Base-by-base conservation (phyloP, 1,140 invertebrate species). In the Sycophaga agraensis region DNA sequence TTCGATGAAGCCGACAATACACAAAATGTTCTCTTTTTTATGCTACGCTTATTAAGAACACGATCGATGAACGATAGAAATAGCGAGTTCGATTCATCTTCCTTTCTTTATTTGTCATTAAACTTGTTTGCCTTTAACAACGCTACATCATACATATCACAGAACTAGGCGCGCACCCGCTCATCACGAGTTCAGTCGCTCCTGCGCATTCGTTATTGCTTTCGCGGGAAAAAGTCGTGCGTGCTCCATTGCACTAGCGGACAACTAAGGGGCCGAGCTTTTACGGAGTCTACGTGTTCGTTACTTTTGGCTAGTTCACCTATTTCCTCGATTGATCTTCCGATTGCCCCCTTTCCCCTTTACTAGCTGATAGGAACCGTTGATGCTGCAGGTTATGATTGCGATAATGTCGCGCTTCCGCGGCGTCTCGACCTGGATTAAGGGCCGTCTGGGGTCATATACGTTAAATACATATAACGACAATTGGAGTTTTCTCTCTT, bases 101-200 rank as follows among this genome's bases (percentile, higher is more conserved):
- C 43, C 12, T 14, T 35, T 34, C 7, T 43, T 59, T 59, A 19
- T 22, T 59, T 50, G 35, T 51, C 49, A 19, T 37, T 54, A 45
- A 54, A 55, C 35, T 51, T 66, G 5, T 31, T 31, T 31, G 67
- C 67, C 65, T 69, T 69, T 70, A 66, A 76, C 77, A 78, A 80
- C 72, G 78, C 77, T 80, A 81, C 72, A 73, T 79, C 65, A 74
- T 79, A 80, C 78, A 79, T 81, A 81, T 81, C 79, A 81, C 79
- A 81, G 79, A 81, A 74, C 76, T 81, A 80, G 77, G 73, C 75
- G 73, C 71, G 74, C 72, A 72, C 69, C 77, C 72, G 58, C 73
- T 72, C 51, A 61, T 49, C 58, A 49, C 31, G 40, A 51, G 12
- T n/a, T n/a, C n/a, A 35, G 35, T 40, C 50, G 17, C 50, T 21